Evolutionary conservation across 2,888 invertebrate genomes (phyloP), one percentile per base, ranked within the genome.

Genomic region (Agrotis exclamationis): DNA sequence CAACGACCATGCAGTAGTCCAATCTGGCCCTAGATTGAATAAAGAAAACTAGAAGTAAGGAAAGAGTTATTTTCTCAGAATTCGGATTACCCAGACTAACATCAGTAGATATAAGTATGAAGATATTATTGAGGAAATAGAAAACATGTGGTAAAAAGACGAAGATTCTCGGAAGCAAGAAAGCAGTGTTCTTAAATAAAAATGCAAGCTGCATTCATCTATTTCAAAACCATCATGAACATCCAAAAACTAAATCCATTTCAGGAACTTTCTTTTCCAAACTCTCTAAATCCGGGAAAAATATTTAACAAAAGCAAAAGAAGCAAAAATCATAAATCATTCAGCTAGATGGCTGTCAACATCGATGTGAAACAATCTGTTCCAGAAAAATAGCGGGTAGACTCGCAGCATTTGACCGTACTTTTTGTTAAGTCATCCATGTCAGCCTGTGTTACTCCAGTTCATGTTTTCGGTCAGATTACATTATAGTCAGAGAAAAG

Each of bases 391-490:
- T 74, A 83, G 79, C 74, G 70, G 80, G 72, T 75, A 71, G 74
- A 77, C 76, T 72, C 56, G 64, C 62, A 79, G 71, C 70, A 74
- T 57, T 65, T 59, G 56, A 59, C 57, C 67, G 50, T 53, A 78
- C 85, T 87, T 84, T 63, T 87, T 83, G 82, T 85, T 78, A 80
- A 85, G 80, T 74, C 82, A 86, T 85, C 77, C 82, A 71, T 75
- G 86, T 86, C 86, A 84, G 69, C 60, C 53, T 73, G 63, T 20
- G 82, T 87, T 87, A 85, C 76, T 64, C 67, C 33, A 70, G 48
- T 82, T 77, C 70, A 76, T 71, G 66, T 87, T 77, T 76, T 80
- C 74, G 76, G 82, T 84, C 85, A 85, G 78, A 82, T 85, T 71
- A 76, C 70, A 80, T 86, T 87, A 83, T 74, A 82, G 73, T 85